phyloP scores from a whole-genome alignment of 2,113 vertebrate species.

The Rhodinocichla rosea region DNA sequence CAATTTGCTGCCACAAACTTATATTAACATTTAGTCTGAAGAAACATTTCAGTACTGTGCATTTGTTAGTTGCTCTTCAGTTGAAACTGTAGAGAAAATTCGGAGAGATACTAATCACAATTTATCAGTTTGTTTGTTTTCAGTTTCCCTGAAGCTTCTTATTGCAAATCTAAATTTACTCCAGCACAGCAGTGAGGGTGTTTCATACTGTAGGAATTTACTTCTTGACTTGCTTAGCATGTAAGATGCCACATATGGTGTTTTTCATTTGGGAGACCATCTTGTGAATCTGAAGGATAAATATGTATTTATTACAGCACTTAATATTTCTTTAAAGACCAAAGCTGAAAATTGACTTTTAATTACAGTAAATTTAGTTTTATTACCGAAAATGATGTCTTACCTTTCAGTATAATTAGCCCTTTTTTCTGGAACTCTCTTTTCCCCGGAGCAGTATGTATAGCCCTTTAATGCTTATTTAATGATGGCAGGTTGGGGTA shows the following conservation, averaged over 20 bases:
- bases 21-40: not conserved
- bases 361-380: not conserved
- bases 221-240: not conserved
- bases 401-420: not conserved
- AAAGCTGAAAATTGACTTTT: conserved; percentile 19
- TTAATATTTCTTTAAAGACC: not conserved
- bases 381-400: not conserved
- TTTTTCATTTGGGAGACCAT: not conserved
- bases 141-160: not conserved
- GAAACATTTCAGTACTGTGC: not conserved
- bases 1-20: not conserved
- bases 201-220: not conserved
- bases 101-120: not conserved
- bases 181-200: not conserved
- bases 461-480: conserved; percentile 2
- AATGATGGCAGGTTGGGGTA: not conserved
- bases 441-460: not conserved
- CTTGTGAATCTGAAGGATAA: not conserved
- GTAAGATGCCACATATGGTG: not conserved
- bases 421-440: not conserved
- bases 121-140: not conserved
- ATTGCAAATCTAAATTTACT: not conserved
- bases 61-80: not conserved
- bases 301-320: not conserved
- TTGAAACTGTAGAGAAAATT: not conserved